Base-by-base conservation (phyloP, 2,888 invertebrate species). In the Apamea epomidion region DNA sequence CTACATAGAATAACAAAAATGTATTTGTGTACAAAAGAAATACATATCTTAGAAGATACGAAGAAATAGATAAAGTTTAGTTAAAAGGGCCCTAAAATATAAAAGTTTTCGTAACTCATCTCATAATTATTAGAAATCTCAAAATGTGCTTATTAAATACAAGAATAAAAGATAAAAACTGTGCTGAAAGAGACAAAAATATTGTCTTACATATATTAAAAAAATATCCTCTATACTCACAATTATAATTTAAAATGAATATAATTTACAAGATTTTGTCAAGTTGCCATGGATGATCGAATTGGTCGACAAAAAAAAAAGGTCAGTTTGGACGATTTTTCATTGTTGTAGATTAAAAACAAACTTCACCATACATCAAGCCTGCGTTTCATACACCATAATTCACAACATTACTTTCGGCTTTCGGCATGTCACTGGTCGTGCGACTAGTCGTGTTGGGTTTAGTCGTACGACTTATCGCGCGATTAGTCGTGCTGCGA, bases 141-240 rank as follows among this genome's bases (percentile, higher is more conserved):
- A 72, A 62, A 81, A 37, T 7, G 85, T 74, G 74, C 74, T 74
- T 14, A 37, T n/a, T 68, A 42, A 60, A 60, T 67, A 68, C 32
- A 69, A 65, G 72, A 81, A 81, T 70, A 76, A 86, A 77, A 78
- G 54, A 78, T 54, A 42, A 82, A 58, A 74, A 67, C 62, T 64
- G 78, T 84, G 78, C 68, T 73, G 65, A 25, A 21, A 64, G 5
- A 65, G 37, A 78, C 71, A 62, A 68, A 65, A 60, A 76, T 72
- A 70, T 32, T 58, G 51, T 51, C 51, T 18, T 58, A 65, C 4
- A 42, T 76, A 76, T 78, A 76, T 70, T 78, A 65, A 82, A 68
- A 78, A 80, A 71, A 74, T 54, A 60, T 48, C 29, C 25, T 77
- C 1, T 58, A 51, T 25, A 67, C 16, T 64, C 18, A 71, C 32